Evolutionary conservation across 2,113 vertebrate species (phyloP).

Genomic region (Anhinga anhinga): DNA sequence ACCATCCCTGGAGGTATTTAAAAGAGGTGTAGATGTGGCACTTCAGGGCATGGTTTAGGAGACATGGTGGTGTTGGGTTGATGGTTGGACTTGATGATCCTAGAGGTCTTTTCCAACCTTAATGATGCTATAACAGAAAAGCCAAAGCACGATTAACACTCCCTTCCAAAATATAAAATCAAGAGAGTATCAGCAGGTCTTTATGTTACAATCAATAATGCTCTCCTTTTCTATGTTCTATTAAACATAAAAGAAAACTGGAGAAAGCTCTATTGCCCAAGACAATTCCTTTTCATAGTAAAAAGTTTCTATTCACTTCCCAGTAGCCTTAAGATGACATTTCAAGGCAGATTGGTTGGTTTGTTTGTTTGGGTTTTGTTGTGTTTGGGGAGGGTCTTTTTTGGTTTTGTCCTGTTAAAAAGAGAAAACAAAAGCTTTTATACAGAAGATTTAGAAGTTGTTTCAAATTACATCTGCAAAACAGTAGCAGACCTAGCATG

Average conservation of each 20-base stretch:
- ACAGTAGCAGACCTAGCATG: neutral
- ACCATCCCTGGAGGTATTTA: too few relatives aligned
- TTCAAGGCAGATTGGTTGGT: neutral
- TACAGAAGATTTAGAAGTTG: neutral
- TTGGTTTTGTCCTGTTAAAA: neutral
- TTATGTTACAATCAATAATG: neutral
- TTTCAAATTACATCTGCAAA: neutral
- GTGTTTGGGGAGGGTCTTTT: neutral
- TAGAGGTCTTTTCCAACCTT: too few relatives aligned
- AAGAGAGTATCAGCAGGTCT: neutral
- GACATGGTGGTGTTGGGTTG: too few relatives aligned
- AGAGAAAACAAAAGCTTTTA: neutral
- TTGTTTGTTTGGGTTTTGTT: neutral
- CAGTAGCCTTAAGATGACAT: neutral
- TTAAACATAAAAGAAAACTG: neutral
- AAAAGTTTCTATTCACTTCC: neutral
- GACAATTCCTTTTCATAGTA: neutral
- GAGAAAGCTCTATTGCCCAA: neutral
- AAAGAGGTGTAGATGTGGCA: too few relatives aligned
- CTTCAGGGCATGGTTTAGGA: too few relatives aligned
- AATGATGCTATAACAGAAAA: neutral
- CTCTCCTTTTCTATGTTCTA: neutral
- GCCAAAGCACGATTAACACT: neutral
- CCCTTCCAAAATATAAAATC: neutral
- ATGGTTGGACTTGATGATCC: too few relatives aligned